A percentile compares a stretch with the other conserved stretches of the same genome.
Evolutionary conservation across 2,797 vertebrate genomes (phyloP).

Genomic region (Lerista edwardsae): DNA sequence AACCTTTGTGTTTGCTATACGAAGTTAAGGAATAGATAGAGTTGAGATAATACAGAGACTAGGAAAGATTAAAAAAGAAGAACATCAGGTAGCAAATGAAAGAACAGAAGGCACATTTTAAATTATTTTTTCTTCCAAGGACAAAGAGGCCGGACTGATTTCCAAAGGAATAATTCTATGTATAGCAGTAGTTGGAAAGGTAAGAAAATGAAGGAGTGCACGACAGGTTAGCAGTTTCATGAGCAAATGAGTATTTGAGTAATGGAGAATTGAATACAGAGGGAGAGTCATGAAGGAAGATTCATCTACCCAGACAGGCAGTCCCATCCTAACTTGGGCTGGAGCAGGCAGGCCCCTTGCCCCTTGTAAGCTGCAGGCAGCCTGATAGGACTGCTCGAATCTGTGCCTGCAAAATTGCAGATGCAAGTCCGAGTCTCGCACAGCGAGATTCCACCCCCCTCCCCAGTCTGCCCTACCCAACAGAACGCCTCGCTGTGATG

Average conservation of each 20-base stretch:
- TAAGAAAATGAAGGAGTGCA: no score
- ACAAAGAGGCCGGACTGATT: not conserved
- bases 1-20: not conserved
- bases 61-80: not conserved
- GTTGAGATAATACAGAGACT: not conserved
- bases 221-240: no score
- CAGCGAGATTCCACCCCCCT: no score
- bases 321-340: no score
- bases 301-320: no score
- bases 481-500: not conserved
- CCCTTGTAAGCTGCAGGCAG: no score
- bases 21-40: not conserved
- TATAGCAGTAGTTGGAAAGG: not conserved
- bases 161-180: not conserved
- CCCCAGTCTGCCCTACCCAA: no score
- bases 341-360: no score
- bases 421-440: no score
- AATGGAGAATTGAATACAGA: not conserved
- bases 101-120: not conserved
- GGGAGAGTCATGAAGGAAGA: not conserved
- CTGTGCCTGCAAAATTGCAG: no score
- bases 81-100: not conserved
- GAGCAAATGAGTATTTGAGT: not conserved
- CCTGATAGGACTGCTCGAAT: no score
- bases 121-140: not conserved